Evolutionary conservation across 2,113 vertebrate genomes (phyloP).

Genomic region (Chelonoidis abingdonii): DNA sequence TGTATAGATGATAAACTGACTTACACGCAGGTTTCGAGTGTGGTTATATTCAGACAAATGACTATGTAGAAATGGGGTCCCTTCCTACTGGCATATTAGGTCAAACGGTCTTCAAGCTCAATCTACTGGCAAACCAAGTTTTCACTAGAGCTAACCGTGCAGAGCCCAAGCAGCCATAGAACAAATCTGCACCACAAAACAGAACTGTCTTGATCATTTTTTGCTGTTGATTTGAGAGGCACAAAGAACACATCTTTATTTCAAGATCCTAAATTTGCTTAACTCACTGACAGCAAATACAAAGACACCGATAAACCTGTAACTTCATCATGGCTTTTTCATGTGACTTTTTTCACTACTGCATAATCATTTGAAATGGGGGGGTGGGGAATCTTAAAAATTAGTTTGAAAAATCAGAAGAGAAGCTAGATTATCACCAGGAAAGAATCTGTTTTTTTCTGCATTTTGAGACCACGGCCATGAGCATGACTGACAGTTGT

Average conservation of each 20-base stretch:
- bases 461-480: background rate
- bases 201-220: slow-evolving; percentile 5
- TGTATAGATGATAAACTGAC: background rate
- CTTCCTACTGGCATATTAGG: background rate
- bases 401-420: background rate
- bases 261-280: slow-evolving; percentile 15
- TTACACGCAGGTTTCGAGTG: background rate
- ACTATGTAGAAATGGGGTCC: background rate
- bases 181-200: background rate
- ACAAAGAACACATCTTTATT: background rate
- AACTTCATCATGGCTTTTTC: background rate
- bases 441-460: background rate
- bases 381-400: background rate
- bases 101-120: background rate
- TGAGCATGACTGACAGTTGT: accelerated
- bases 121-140: background rate
- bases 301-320: slow-evolving; percentile 22
- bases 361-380: background rate
- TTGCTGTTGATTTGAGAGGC: background rate
- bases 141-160: slow-evolving; percentile 11
- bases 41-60: background rate
- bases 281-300: background rate
- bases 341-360: background rate
- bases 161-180: background rate
- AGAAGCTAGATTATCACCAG: background rate